These are phyloP conservation scores for Drosophila novamexicana DNA, from an alignment of 1,140 invertebrate genomes.

Conservation along the genomic window DNA sequence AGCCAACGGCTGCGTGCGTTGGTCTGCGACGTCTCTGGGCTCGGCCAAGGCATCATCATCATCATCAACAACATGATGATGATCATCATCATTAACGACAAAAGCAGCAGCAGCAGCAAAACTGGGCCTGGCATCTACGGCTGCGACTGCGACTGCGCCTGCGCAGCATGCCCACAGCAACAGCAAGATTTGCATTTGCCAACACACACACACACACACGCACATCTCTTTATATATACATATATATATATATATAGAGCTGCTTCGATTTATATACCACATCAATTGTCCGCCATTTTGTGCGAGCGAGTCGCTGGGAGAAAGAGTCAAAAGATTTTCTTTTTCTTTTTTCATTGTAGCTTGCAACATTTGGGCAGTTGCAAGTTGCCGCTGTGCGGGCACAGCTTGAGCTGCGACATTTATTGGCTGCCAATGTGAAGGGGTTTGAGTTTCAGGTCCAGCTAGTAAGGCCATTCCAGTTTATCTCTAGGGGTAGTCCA, in stretches of 20 bases:
- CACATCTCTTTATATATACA: not conserved
- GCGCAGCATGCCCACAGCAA: slow-evolving; percentile 52
- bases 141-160: slow-evolving; percentile 12
- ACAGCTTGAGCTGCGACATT: slow-evolving; percentile 47
- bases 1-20: slow-evolving; percentile 52
- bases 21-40: slow-evolving; percentile 48
- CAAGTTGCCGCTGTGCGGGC: slow-evolving; percentile 34
- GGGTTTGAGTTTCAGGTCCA: slow-evolving; percentile 27
- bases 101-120: slow-evolving; percentile 7
- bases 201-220: slow-evolving; percentile 15
- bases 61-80: slow-evolving; percentile 9
- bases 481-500: slow-evolving; percentile 8
- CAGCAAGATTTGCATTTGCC: slow-evolving; percentile 36
- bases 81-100: slow-evolving; percentile 6
- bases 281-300: slow-evolving; percentile 40
- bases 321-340: slow-evolving; percentile 14
- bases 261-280: slow-evolving; percentile 28
- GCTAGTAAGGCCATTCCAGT: not conserved
- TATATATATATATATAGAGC: not conserved
- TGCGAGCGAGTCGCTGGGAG: not conserved
- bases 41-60: slow-evolving; percentile 60
- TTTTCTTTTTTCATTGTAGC: not conserved
- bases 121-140: slow-evolving; percentile 29
- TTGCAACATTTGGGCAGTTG: slow-evolving; percentile 22
- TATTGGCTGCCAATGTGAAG: slow-evolving; percentile 34